Base-by-base conservation (phyloP, 2,113 vertebrate species). In the Oreotrochilus melanogaster region DNA sequence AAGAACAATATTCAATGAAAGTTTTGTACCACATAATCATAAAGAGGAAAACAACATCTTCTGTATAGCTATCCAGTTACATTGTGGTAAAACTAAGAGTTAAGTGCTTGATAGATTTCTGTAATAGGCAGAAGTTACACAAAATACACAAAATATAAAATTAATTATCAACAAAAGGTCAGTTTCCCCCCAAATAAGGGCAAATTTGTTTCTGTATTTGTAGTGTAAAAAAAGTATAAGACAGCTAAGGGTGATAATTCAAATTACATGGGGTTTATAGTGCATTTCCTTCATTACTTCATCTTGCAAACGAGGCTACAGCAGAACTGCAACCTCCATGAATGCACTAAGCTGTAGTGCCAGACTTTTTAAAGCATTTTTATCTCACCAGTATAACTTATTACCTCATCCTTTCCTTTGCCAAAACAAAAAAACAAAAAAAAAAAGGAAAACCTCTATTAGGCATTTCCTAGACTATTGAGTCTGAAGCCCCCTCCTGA, bases 201-300 rank as follows among this genome's bases (percentile, higher is more conserved):
- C 85, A 95, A 95, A 94, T 69, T 83, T 85, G 79, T 93, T 94
- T 96, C 79, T 50, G 31, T 23, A 51, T 45, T 14, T 21, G 10
- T 31, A 45, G 9, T 30, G 25, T 39, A 37, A 39, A 75, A 75
- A 67, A 74, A 56, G 33, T 57, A 45, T 75, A 71, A 92, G 95
- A 27, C 78, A 89, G 66, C 72, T 62, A 71, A 70, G 7, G 73
- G 51, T 8, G 39, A 22, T 93, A 84, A 95, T 58, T 95, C 92
- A 95, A 51, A 39, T 23, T 6, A 65, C 39, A 57, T 94, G 2
- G 28, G 57, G 67, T 78, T 21, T 17, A 2, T 54, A 67, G 62
- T 64, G 14, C 42, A 73, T 90, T 78, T 81, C 81, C 86, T 89
- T 81, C 64, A 57, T 95, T 78, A 88, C 75, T 87, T 90, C 91